Evolutionary conservation across 2,888 invertebrate genomes (phyloP), one percentile per base, ranked within the genome.

Genomic region (Cepaea hortensis): DNA sequence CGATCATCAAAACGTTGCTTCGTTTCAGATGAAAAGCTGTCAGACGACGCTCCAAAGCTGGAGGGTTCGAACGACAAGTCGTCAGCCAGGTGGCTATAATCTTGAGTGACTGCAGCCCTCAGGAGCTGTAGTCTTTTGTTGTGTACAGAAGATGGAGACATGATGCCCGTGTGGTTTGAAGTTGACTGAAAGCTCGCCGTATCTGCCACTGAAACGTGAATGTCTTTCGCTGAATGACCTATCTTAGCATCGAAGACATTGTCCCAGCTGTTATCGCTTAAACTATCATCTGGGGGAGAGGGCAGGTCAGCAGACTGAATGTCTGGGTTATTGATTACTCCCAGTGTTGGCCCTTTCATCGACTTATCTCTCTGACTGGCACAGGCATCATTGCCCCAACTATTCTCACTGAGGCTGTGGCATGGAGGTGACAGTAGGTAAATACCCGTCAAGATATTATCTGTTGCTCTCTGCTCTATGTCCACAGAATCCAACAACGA

Each of bases 221-320:
- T 1, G 23, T 50, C 50, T n/a, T 23, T 35, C 5, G 18, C n/a
- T 73, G 35, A 35, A 35, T 23, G n/a, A 73, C 50, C 35, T 3
- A 6, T 70, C 3, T 50, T 46, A 48, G 55, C 23, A 50, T 20
- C n/a, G 9, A 2, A 13, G 9, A 11, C 18, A 65, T 3, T 75
- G 9, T 50, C 48, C n/a, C 20, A 46, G 20, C 80, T 85, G 20
- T 46, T 55, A 3, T 85, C 85, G n/a, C 80, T 80, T 3, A 77
- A 68, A 73, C 61, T 80, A 46, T 85, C 46, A 62, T 79, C 79
- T 70, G 85, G 85, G 35, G 85, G 85, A 3, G 85, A 80, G 0
- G 85, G 85, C n/a, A 85, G 46, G 6, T 55, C n/a, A 61, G 3
- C 3, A 9, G 61, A 5, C 18, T 15, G 18, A 20, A 68, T 4